Percentiles rank a stretch among this genome's conserved stretches.
Conservation (phyloP, 1,140 invertebrate genomes). For the Sarcophaga peregrina region DNA sequence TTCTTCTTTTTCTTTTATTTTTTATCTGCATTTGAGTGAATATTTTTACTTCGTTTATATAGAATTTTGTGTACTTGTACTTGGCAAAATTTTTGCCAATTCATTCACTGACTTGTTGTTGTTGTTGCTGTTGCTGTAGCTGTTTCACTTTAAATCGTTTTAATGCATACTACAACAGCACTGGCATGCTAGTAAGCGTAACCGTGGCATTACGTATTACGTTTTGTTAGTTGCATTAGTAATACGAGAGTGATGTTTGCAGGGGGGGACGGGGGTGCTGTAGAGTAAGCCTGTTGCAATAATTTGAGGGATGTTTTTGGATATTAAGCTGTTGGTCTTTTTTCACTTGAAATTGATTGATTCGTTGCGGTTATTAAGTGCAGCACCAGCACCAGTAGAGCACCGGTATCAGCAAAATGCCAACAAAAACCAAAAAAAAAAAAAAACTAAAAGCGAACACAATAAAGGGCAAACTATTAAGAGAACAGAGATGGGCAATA, state of each 20-base stretch:
- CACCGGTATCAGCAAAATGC: too few species aligned
- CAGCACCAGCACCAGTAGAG: conserved; percentile 6
- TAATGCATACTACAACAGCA: background rate
- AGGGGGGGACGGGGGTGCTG: too few species aligned
- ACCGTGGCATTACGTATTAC: background rate
- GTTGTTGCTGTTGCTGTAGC: background rate
- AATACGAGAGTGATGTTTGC: background rate
- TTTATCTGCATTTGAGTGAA: background rate
- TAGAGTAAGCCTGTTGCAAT: background rate
- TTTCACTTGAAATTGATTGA: conserved; percentile 33
- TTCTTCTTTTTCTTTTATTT: background rate
- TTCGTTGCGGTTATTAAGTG: conserved; percentile 40
- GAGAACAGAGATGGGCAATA: too few species aligned
- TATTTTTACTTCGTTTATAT: background rate
- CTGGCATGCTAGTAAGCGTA: background rate
- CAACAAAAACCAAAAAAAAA: too few species aligned
- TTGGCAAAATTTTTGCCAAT: conserved; percentile 31
- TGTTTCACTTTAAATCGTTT: background rate
- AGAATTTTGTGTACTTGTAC: too few species aligned
- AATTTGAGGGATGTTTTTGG: conserved; percentile 32
- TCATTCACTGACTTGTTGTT: conserved; percentile 7
- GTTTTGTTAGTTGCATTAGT: too few species aligned
- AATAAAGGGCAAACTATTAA: too few species aligned
- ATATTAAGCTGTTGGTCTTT: background rate
- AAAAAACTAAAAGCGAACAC: too few species aligned